Conservation (phyloP, 2,888 invertebrate genomes). For the Hemicrepidius hirtus region DNA sequence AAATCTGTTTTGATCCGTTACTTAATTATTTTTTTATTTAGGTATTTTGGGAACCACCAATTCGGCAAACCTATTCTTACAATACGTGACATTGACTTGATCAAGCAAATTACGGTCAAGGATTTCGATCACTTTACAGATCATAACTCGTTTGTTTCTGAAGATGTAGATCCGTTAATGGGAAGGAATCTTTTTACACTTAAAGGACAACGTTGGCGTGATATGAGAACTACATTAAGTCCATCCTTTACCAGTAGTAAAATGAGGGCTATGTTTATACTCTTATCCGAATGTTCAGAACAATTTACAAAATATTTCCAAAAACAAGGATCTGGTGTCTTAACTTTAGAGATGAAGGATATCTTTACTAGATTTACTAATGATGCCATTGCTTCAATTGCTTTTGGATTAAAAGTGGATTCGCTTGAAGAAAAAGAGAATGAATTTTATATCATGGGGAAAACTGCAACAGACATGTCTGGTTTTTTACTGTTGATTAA, state of each 20-base stretch:
- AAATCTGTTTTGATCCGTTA: too few species aligned
- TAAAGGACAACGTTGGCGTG: slow-evolving; percentile 38
- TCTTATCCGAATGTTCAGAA: slow-evolving; percentile 40
- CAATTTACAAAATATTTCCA: slow-evolving; percentile 59
- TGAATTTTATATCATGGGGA: slow-evolving; percentile 13
- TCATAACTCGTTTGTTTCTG: slow-evolving; percentile 11
- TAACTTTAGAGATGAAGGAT: slow-evolving; percentile 19
- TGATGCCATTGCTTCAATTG: slow-evolving; percentile 66
- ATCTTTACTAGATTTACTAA: slow-evolving; percentile 63
- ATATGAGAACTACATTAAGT: slow-evolving; percentile 43
- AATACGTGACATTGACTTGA: slow-evolving; percentile 52
- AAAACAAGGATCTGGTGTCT: neutral
- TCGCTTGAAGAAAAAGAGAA: slow-evolving; percentile 17
- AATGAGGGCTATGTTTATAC: slow-evolving; percentile 45
- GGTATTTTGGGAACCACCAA: too few species aligned
- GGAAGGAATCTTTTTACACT: slow-evolving; percentile 8
- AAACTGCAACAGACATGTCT: neutral
- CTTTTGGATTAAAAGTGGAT: slow-evolving; percentile 60
- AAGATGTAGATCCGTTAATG: slow-evolving; percentile 9
- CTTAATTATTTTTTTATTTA: too few species aligned
- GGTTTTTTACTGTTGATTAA: neutral
- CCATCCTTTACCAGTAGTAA: slow-evolving; percentile 45
- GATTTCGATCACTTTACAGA: slow-evolving; percentile 23
- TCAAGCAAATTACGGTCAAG: slow-evolving; percentile 59
- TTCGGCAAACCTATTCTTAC: slow-evolving; percentile 35